Evolutionary conservation across 2,888 invertebrate genomes (phyloP), one percentile per base, ranked within the genome.

Genomic region (Aspidapion aeneum): DNA sequence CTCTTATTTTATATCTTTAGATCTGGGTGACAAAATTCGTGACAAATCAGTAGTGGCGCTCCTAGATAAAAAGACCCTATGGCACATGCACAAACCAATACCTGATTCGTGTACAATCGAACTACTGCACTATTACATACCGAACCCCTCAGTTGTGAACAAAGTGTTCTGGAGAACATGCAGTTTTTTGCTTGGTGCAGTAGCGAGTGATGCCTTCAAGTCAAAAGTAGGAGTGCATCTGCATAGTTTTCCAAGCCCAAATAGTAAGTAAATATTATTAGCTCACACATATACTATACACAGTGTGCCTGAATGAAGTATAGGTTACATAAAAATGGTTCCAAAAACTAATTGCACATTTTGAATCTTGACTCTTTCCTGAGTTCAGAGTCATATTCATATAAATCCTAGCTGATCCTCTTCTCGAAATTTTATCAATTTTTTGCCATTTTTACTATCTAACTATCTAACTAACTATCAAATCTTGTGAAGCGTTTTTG

Each of bases 81-180:
- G 97, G 97, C 97, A 98, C 75, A 93, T 98, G 91, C 93, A 96
- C 75, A 85, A 88, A 69, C 97, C 98, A 0, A 80, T 98, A 35
- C 82, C 80, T 56, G 83, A 84, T 52, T 80, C 82, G 49, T 91
- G 91, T 74, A 83, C 84, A 54, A 71, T 92, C 12, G 81, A 84
- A 72, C 83, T 86, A 3, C 80, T 85, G 71, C 86, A 87, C 76
- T 91, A 88, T 81, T 85, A 84, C 58, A 84, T 86, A 59, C 74
- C 83, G 0, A 85, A 88, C 63, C 86, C 85, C 0, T 81, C 81
- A 62, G 80, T 82, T 56, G 87, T 89, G 0, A 93, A 92, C 78
- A 87, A 87, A 72, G 90, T 93, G 0, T 98, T 96, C 79, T 98
- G 98, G 98, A 83, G 96, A 60, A 90, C 93, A 0, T 95, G 97